Evolutionary conservation across 2,797 vertebrate genomes (phyloP).

Genomic region (Cottoperca gobio): DNA sequence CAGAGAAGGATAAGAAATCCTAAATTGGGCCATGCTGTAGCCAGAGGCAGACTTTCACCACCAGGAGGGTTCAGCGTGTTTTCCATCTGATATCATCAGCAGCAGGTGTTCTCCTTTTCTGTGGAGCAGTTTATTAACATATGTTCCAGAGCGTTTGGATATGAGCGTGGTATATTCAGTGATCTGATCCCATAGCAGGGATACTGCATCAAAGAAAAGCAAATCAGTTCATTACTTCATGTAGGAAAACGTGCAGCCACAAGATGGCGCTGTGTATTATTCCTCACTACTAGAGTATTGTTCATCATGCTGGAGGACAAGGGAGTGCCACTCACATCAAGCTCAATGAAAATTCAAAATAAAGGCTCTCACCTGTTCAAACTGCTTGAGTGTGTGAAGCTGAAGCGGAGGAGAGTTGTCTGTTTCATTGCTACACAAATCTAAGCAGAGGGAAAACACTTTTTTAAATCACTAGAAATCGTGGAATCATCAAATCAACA

Average conservation of each 20-base stretch:
- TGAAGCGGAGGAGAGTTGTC: slow-evolving; percentile 87
- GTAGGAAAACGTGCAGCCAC: slow-evolving; percentile 26
- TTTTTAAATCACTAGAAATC: too few species aligned
- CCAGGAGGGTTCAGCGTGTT: slow-evolving; percentile 50
- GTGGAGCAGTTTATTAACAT: neutral
- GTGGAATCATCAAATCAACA: neutral
- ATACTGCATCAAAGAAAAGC: neutral
- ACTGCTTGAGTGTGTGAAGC: slow-evolving; percentile 92
- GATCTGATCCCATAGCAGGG: neutral
- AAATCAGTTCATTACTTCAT: slow-evolving; percentile 2
- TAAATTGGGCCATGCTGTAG: slow-evolving; percentile 61
- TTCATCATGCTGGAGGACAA: neutral
- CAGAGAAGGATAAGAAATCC: slow-evolving; percentile 11
- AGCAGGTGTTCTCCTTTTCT: slow-evolving; percentile 36
- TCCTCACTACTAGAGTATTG: neutral
- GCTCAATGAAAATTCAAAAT: neutral
- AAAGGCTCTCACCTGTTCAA: slow-evolving; percentile 90
- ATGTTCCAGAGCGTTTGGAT: slow-evolving; percentile 1
- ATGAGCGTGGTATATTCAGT: neutral
- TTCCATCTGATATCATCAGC: slow-evolving; percentile 43
- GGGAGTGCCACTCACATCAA: neutral
- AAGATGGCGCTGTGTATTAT: slow-evolving; percentile 25
- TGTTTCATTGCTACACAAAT: slow-evolving; percentile 83
- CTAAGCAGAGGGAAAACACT: slow-evolving; percentile 53
- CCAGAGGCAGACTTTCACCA: slow-evolving; percentile 40